A percentile compares a stretch with the other conserved stretches of the same genome.
These are phyloP conservation scores for Papilio polytes DNA, from an alignment of 1,140 invertebrate species.

Conservation along the genomic window DNA sequence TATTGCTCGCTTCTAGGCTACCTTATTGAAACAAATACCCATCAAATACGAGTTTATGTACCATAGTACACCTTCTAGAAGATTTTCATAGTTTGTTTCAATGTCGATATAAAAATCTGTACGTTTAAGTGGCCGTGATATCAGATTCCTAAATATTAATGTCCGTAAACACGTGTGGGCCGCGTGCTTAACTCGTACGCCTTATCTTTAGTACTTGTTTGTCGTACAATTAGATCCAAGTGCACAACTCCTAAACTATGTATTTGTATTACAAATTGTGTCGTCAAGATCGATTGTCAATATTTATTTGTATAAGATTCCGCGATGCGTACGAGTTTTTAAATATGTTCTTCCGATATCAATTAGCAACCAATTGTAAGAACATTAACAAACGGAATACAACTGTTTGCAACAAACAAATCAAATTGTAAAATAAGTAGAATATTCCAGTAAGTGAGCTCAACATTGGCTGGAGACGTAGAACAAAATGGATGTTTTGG, in stretches of 20 bases:
- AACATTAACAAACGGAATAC: neutral
- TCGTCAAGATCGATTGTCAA: constrained; percentile 15
- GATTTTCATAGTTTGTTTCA: neutral
- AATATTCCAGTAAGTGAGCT: neutral
- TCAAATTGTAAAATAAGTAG: neutral
- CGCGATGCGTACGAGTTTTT: neutral
- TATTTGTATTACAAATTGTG: neutral
- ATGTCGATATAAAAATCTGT: neutral
- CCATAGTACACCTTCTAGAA: neutral
- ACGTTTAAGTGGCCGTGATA: neutral
- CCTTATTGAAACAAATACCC: neutral
- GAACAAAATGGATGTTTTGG: constrained; percentile 5
- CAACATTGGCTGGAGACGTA: neutral
- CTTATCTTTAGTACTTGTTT: neutral
- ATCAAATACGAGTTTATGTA: neutral
- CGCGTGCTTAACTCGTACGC: neutral
- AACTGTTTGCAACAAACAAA: neutral
- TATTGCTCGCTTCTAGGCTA: neutral
- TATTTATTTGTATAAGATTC: constrained; percentile 13
- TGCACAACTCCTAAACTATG: constrained; percentile 4
- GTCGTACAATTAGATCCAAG: constrained; percentile 8
- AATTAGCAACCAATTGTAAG: neutral
- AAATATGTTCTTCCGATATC: neutral
- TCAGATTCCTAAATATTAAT: neutral
- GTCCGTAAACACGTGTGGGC: constrained; percentile 1